Base-by-base conservation (phyloP, 2,113 vertebrate genomes). In the Nycticryphes semicollaris region DNA sequence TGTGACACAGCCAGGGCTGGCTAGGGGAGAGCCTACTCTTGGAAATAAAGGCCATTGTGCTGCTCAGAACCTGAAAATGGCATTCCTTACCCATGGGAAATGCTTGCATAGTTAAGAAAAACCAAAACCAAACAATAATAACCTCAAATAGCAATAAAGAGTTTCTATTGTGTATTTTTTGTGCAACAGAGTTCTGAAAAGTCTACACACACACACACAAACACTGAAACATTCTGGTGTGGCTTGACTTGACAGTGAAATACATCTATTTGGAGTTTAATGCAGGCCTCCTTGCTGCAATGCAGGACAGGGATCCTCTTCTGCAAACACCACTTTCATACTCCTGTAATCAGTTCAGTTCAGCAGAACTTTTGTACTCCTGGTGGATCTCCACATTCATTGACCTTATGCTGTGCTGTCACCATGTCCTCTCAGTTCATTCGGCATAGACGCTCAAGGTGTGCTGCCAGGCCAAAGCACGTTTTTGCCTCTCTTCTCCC, bases 371-470 rank as follows among this genome's bases (percentile, higher is more conserved):
- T 77, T 62, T 4, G 2, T 31, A 23, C 30, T 82, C 14, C 31
- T 85, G 17, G 9, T 20, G 82, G 17, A 24, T 72, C 47, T 79
- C 47, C 43, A 59, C 25, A 67, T 50, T 68, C 2, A 4, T 45
- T 30, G 30, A 76, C 22, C 14, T 48, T 21, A 13, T 15, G 22
- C 20, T 35, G 28, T 23, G 37, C 30, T 78, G 41, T 41, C 47
- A n/a, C 18, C 21, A 16, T 0, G 1, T 35, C 54, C 0, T 1
- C 9, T 51, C 4, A 0, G 35, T 33, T 76, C 59, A 11, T 14
- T 59, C 1, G 1, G 48, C 24, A 47, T 35, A 59, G 27, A 7
- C 14, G 7, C 57, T 81, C 53, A 13, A 21, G 6, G 9, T 28
- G 13, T 39, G 43, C n/a, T 76, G n/a, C 66, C 63, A 72, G 30